These are phyloP conservation scores for Miichthys miiuy DNA, from an alignment of 2,797 vertebrate genomes.

Conservation along the genomic window DNA sequence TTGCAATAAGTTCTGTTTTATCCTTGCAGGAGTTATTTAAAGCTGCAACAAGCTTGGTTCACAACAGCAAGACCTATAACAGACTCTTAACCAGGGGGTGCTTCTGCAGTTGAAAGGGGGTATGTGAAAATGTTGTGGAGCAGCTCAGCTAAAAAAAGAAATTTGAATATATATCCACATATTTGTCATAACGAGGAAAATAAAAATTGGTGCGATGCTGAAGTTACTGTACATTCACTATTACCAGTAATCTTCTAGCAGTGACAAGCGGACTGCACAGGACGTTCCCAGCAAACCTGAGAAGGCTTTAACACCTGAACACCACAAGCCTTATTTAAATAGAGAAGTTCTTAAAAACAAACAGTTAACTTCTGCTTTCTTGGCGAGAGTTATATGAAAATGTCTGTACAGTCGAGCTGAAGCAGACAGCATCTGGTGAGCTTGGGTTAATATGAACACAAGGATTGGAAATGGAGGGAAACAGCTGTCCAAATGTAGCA, in stretches of 20 bases:
- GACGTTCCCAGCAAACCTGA: neutral
- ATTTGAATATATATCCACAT: neutral
- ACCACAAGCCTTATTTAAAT: neutral
- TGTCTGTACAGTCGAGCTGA: no score
- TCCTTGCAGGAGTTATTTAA: constrained; percentile 39
- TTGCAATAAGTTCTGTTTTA: constrained; percentile 33
- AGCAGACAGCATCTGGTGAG: no score
- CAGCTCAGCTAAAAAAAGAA: neutral
- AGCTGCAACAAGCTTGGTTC: constrained; percentile 22
- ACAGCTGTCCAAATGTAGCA: neutral
- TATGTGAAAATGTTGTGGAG: neutral
- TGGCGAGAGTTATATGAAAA: neutral
- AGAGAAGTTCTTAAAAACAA: neutral
- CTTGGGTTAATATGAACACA: no score
- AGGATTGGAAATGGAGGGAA: no score
- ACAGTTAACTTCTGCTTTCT: neutral
- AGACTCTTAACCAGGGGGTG: neutral
- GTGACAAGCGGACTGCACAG: neutral
- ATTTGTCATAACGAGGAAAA: neutral
- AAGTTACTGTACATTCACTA: neutral
- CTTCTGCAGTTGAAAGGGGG: neutral
- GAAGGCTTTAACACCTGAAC: neutral
- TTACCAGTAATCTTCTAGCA: neutral
- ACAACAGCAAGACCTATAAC: constrained; percentile 14
- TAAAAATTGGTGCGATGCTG: neutral